These are phyloP conservation scores for Drosophila emarginata DNA, from an alignment of 2,888 invertebrate genomes.

Conservation along the genomic window DNA sequence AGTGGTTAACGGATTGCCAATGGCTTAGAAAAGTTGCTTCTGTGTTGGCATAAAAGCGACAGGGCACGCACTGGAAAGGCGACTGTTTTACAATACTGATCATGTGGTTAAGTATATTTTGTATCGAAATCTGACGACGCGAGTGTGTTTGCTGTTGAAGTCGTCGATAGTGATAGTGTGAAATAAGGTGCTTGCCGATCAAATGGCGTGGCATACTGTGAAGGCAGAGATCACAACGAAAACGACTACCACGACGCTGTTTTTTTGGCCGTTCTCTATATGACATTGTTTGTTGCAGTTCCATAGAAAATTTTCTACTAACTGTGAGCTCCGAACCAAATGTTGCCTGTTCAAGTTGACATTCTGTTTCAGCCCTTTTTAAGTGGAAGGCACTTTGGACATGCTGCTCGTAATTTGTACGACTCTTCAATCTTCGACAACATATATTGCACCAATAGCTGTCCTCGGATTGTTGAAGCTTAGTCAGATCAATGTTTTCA, in stretches of 20 bases:
- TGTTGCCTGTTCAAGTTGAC: slow-evolving; percentile 87
- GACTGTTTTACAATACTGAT: slow-evolving; percentile 90
- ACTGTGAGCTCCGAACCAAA: slow-evolving; percentile 51
- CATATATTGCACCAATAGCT: slow-evolving; percentile 91
- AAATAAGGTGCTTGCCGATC: slow-evolving; percentile 93
- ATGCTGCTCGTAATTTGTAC: slow-evolving; percentile 89
- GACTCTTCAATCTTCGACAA: slow-evolving; percentile 89
- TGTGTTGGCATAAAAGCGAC: slow-evolving; percentile 92
- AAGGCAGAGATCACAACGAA: slow-evolving; percentile 89
- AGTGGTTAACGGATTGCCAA: slow-evolving; percentile 88
- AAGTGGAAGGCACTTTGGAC: slow-evolving; percentile 89
- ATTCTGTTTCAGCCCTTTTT: slow-evolving; percentile 86
- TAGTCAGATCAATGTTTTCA: slow-evolving; percentile 81
- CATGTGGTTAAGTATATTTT: slow-evolving; percentile 90
- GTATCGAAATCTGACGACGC: slow-evolving; percentile 79
- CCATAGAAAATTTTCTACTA: slow-evolving; percentile 37
- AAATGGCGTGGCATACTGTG: slow-evolving; percentile 87
- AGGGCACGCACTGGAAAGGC: slow-evolving; percentile 93
- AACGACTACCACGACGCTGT: slow-evolving; percentile 84
- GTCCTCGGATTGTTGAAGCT: slow-evolving; percentile 47
- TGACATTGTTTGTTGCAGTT: slow-evolving; percentile 15
- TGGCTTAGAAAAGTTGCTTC: slow-evolving; percentile 88
- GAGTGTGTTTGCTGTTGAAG: slow-evolving; percentile 83
- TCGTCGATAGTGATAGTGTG: slow-evolving; percentile 92
- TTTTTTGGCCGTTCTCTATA: neutral